phyloP scores from a whole-genome alignment of 1,140 invertebrate species.

The Drosophila micromelanica region DNA sequence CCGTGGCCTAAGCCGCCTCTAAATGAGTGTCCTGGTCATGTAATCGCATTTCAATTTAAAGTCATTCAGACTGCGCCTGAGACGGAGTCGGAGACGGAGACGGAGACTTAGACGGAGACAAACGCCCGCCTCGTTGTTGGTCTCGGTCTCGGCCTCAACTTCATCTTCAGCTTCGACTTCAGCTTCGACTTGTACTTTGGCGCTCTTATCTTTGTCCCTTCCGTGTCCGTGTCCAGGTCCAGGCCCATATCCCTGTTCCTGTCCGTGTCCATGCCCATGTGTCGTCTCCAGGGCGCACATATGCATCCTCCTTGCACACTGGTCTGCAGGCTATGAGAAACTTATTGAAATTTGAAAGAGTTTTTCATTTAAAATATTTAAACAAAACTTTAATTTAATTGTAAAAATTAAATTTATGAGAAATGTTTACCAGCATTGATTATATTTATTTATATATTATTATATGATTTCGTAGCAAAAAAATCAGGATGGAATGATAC shows the following conservation, averaged over 20 bases:
- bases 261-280: neutral
- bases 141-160: neutral
- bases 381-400: no score
- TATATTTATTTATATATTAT: no score
- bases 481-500: no score
- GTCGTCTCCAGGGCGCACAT: conserved; percentile 36
- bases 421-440: no score
- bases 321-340: neutral
- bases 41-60: conserved; percentile 83
- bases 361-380: no score
- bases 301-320: conserved; percentile 27
- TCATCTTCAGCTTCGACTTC: conserved; percentile 2
- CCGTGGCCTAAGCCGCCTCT: conserved; percentile 64
- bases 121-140: neutral
- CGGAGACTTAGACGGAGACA: conserved; percentile 11
- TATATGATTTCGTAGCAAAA: no score
- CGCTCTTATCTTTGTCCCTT: conserved; percentile 38
- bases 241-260: conserved; percentile 18
- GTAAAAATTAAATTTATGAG: no score
- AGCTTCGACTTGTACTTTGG: conserved; percentile 4
- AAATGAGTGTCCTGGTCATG: conserved; percentile 78
- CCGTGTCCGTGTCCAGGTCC: neutral
- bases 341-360: no score
- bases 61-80: conserved; percentile 53
- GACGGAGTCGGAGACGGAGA: conserved; percentile 17